Percentiles rank a stretch among this genome's conserved stretches.
Evolutionary conservation across 2,113 vertebrate species (phyloP).

Genomic region (Plecturocebus donacophilus): DNA sequence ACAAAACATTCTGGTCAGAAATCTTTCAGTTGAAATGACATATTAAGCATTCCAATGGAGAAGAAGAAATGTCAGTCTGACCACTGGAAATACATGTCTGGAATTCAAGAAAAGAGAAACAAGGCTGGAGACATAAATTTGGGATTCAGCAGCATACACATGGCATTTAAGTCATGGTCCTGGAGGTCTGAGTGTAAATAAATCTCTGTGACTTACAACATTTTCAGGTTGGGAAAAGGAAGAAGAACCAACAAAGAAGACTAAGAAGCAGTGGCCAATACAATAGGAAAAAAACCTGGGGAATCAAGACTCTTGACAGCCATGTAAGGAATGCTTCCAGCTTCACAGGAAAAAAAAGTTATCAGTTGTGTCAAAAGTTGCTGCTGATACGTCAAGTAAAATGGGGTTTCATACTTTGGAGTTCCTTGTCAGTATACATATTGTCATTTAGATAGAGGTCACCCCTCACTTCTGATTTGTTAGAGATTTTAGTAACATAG

Average conservation of each 20-base stretch:
- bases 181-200: not conserved
- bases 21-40: not conserved
- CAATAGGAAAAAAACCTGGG: not conserved
- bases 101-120: not conserved
- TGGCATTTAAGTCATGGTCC: not conserved
- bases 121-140: not conserved
- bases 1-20: not conserved
- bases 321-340: not conserved
- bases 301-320: not conserved
- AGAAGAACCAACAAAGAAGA: not conserved
- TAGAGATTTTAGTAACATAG: constrained; percentile 1
- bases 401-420: not conserved
- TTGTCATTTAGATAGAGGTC: not conserved
- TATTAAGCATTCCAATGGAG: not conserved
- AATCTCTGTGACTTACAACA: not conserved
- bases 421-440: not conserved
- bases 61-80: not conserved
- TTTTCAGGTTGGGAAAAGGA: not conserved
- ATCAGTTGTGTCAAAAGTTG: not conserved
- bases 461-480: not conserved
- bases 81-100: not conserved
- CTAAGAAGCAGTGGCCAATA: not conserved
- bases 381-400: not conserved
- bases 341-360: not conserved
- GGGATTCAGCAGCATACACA: not conserved